Conservation (phyloP, 2,113 vertebrate genomes). For the Carettochelys insculpta region DNA sequence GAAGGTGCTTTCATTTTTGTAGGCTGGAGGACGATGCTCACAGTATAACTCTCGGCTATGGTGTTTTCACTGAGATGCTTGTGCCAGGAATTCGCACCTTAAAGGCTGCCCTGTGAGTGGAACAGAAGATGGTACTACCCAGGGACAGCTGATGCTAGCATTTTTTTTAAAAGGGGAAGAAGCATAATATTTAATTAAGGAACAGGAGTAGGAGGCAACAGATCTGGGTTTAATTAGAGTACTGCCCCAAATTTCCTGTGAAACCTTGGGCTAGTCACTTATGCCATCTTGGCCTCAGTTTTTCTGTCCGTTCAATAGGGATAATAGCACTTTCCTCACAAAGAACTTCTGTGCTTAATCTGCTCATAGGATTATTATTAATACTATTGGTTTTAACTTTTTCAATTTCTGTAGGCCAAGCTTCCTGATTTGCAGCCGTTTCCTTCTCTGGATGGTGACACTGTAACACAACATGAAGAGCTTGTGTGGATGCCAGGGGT, state of each 20-base stretch:
- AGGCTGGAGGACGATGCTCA: rapidly evolving
- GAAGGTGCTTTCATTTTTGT: neutral
- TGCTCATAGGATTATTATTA: neutral
- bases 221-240: rapidly evolving
- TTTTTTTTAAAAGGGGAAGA: rapidly evolving
- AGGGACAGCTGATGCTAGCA: neutral
- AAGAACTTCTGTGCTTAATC: neutral
- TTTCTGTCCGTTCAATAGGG: neutral
- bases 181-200: neutral
- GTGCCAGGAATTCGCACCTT: neutral
- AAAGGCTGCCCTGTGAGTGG: neutral
- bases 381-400: neutral
- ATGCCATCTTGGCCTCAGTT: neutral
- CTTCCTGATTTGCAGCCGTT: conserved; percentile 97
- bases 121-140: neutral
- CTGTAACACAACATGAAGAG: conserved; percentile 95
- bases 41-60: neutral
- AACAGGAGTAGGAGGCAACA: rapidly evolving
- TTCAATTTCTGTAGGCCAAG: conserved; percentile 84
- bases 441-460: conserved; percentile 89
- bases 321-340: neutral
- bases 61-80: neutral
- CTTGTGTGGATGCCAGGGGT: conserved; percentile 98
- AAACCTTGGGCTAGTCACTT: neutral
- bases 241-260: neutral